Evolutionary conservation across 2,113 vertebrate species (phyloP).

Genomic region (Grus americana): DNA sequence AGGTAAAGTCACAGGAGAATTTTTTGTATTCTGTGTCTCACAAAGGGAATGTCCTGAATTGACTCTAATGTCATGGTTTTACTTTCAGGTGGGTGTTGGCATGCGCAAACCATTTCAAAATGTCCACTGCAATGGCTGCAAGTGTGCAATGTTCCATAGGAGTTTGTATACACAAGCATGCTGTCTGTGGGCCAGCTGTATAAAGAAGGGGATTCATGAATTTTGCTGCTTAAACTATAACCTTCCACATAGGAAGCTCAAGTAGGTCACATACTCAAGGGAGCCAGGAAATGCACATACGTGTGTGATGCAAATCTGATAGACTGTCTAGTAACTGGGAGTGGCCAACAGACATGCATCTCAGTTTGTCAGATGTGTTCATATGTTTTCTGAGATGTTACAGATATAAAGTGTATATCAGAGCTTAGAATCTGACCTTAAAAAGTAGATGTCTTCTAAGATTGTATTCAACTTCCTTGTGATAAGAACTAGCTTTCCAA

Average conservation of each 20-base stretch:
- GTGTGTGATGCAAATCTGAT: not conserved
- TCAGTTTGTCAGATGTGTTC: not conserved
- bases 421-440: conserved; percentile 18
- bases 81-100: not conserved
- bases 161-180: not conserved
- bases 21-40: not conserved
- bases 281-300: not conserved
- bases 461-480: not conserved
- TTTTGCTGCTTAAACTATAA: conserved; percentile 21
- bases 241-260: conserved; percentile 30
- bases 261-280: conserved; percentile 26
- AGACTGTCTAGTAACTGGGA: not conserved
- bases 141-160: not conserved
- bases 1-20: not conserved
- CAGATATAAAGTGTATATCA: not conserved
- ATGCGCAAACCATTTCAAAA: not conserved
- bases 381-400: not conserved
- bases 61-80: not conserved
- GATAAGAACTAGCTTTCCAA: conserved; percentile 8
- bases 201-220: not conserved
- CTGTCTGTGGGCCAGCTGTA: not conserved
- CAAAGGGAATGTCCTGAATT: not conserved
- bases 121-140: not conserved
- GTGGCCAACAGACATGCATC: not conserved
- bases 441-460: not conserved